These are phyloP conservation scores for Temnothorax ravouxi DNA, from an alignment of 2,888 invertebrate genomes.

Conservation along the genomic window DNA sequence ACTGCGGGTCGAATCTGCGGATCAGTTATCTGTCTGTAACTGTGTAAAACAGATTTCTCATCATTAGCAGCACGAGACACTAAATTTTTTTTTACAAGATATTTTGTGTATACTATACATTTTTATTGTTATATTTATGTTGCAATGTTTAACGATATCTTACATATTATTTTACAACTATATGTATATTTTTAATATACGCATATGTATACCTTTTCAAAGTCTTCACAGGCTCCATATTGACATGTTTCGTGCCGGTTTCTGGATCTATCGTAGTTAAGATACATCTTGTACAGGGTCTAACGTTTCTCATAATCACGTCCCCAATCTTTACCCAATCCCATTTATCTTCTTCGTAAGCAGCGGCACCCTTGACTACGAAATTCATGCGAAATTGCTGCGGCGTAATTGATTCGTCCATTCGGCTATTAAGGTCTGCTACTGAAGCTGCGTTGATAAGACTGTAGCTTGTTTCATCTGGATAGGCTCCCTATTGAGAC, in stretches of 20 bases:
- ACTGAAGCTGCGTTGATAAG: constrained; percentile 90
- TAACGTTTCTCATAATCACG: constrained; percentile 89
- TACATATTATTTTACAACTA: background rate
- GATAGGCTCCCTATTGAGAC: constrained; percentile 88
- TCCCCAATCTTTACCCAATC: constrained; percentile 91
- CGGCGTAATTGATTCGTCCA: constrained; percentile 87
- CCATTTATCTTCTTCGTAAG: constrained; percentile 91
- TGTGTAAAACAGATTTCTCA: constrained; percentile 69
- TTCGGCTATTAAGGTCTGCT: constrained; percentile 89
- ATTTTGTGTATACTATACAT: background rate
- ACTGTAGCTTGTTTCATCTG: constrained; percentile 91
- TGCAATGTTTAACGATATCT: background rate
- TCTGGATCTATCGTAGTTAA: constrained; percentile 91
- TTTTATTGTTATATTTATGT: background rate
- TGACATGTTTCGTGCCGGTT: constrained; percentile 88
- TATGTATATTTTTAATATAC: constrained; percentile 81
- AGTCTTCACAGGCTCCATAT: constrained; percentile 90
- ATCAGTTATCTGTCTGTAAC: constrained; percentile 86
- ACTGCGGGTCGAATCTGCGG: constrained; percentile 78
- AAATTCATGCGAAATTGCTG: constrained; percentile 91
- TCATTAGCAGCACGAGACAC: background rate
- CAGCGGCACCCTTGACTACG: constrained; percentile 88
- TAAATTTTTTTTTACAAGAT: constrained; percentile 6
- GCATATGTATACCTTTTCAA: constrained; percentile 89
- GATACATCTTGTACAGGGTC: constrained; percentile 91